Evolutionary conservation across 2,888 invertebrate species (phyloP).

Genomic region (Tanytarsus gracilentus): DNA sequence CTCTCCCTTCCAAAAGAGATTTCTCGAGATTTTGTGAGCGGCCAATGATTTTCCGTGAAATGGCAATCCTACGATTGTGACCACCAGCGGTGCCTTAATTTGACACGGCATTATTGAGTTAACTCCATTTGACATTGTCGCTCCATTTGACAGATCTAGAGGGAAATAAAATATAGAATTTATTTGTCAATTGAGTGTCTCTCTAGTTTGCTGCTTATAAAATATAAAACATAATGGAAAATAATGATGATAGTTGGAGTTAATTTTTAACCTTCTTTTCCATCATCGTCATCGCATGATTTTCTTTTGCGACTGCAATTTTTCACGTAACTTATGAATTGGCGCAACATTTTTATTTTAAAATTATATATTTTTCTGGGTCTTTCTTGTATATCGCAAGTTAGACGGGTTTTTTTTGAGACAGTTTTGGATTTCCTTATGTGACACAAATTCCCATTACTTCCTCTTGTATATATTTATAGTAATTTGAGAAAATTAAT

Average conservation of each 20-base stretch:
- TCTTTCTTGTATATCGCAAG: neutral
- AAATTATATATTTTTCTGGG: neutral
- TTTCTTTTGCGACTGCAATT: constrained; percentile 25
- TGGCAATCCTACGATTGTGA: constrained; percentile 83
- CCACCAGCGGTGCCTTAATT: constrained; percentile 58
- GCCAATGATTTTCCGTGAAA: constrained; percentile 89
- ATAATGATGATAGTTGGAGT: neutral
- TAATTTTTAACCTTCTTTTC: constrained; percentile 17
- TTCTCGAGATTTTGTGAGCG: constrained; percentile 74
- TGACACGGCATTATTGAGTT: constrained; percentile 39
- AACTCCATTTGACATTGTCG: neutral
- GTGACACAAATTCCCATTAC: too few relatives aligned
- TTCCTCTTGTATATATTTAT: too few relatives aligned
- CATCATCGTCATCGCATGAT: constrained; percentile 17
- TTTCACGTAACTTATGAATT: constrained; percentile 19
- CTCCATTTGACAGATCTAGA: constrained; percentile 1
- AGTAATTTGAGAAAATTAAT: too few relatives aligned
- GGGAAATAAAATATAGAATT: neutral
- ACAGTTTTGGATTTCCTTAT: too few relatives aligned
- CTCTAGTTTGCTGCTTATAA: neutral
- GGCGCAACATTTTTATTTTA: neutral
- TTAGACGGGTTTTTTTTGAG: neutral
- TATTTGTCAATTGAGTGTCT: neutral
- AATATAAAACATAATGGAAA: neutral
- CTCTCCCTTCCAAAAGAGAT: constrained; percentile 87